Conservation (phyloP, 1,140 invertebrate species). For the Megathymus violae region DNA sequence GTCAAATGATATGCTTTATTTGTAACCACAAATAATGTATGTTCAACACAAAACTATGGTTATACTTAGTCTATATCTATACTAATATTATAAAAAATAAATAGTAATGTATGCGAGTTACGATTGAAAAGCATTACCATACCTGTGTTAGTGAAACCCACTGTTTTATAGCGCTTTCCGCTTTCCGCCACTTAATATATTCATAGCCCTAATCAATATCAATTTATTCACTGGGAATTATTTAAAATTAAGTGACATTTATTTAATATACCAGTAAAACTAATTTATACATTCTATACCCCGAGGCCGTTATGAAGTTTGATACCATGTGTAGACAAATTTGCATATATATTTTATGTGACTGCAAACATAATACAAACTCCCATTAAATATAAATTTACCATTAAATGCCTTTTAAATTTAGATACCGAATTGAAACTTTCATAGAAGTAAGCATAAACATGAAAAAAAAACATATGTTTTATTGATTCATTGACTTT, state of each 20-base stretch:
- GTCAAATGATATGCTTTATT: too few species aligned
- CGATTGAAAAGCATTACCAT: too few species aligned
- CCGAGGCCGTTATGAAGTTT: slow-evolving; percentile 10
- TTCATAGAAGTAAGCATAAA: too few species aligned
- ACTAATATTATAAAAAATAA: too few species aligned
- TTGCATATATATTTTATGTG: slow-evolving; percentile 22
- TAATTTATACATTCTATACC: slow-evolving; percentile 20
- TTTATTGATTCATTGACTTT: too few species aligned
- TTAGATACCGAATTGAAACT: neutral
- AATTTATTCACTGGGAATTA: slow-evolving; percentile 35
- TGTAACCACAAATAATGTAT: too few species aligned
- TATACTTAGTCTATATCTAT: too few species aligned
- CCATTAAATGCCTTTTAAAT: neutral
- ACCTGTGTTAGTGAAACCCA: too few species aligned
- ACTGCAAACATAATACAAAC: slow-evolving; percentile 5
- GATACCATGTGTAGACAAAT: slow-evolving; percentile 30
- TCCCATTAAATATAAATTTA: neutral
- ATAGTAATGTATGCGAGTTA: too few species aligned
- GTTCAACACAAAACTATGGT: too few species aligned
- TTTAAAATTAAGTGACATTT: slow-evolving; percentile 39
- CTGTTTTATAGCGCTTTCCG: too few species aligned
- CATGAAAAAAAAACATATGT: too few species aligned
- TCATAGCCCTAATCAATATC: slow-evolving; percentile 26
- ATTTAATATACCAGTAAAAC: slow-evolving; percentile 31
- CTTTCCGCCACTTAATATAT: slow-evolving; percentile 1